Base-by-base conservation (phyloP, 2,888 invertebrate genomes). In the Rhimphoctona megacephalus region DNA sequence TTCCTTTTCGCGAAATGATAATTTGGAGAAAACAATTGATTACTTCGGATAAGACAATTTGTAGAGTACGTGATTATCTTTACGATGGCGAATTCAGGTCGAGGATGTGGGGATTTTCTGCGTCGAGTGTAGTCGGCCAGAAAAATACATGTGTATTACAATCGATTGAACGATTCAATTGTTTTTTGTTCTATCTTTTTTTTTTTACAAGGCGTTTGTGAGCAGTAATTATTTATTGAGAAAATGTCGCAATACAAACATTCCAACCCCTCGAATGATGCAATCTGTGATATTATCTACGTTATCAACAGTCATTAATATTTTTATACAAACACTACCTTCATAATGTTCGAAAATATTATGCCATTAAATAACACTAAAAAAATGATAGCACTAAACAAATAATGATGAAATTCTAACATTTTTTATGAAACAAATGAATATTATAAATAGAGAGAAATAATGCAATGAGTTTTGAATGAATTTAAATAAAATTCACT, bases 31-130 rank as follows among this genome's bases (percentile, higher is more conserved):
- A 61, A 77, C 25, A n/a, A 66, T 78, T 30, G 78, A 67, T 43
- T 33, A 52, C 43, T 25, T 39, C 36, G 39, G 33, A 77, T 69
- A 61, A 43, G 57, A 36, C 33, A 49, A 70, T 70, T 64, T 72
- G 22, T 70, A 61, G 69, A 36, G 25, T 11, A 52, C 7, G 52
- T 22, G 73, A 39, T 36, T 81, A 64, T 76, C 52, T 74, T 73
- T 14, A 46, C 46, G 30, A 9, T 76, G 39, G 19, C 17, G 49
- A 83, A 80, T 67, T 61, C 30, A 61, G 76, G 80, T 67, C 69
- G 61, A 74, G 72, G 70, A 64, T 70, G 43, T 17, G 25, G 52
- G 8, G 57, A 77, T 72, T 83, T 76, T 81, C 57, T 57, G n/a
- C 43, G 54, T 52, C 78, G 66, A 77, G 22, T 73, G 74, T 83